Evolutionary conservation across 2,888 invertebrate genomes (phyloP).

Genomic region (Meteorus cinctellus): DNA sequence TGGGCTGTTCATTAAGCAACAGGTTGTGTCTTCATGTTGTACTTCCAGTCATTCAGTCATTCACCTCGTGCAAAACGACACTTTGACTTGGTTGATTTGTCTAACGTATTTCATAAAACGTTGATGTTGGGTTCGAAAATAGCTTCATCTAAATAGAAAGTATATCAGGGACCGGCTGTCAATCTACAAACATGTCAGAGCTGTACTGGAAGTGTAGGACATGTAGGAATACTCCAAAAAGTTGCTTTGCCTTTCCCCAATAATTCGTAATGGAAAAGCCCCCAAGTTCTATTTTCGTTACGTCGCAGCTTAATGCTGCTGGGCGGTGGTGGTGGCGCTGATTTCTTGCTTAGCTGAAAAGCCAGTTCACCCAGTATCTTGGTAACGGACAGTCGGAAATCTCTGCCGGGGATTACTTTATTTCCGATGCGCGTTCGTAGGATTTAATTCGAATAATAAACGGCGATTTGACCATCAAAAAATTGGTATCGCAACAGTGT

Average conservation of each 20-base stretch:
- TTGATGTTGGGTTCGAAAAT: background rate
- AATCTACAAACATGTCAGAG: background rate
- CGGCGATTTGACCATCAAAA: slow-evolving; percentile 5
- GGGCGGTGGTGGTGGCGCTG: slow-evolving; percentile 40
- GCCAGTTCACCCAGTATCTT: slow-evolving; percentile 67
- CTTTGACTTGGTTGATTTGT: background rate
- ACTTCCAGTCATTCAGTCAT: background rate
- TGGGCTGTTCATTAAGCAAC: background rate
- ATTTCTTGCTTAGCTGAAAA: slow-evolving; percentile 40
- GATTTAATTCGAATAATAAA: slow-evolving; percentile 24
- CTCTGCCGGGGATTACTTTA: slow-evolving; percentile 56
- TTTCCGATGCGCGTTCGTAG: slow-evolving; percentile 51
- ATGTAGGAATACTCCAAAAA: background rate
- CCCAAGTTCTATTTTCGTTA: slow-evolving; percentile 2
- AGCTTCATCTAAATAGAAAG: background rate
- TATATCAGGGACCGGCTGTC: background rate
- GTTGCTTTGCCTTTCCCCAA: background rate
- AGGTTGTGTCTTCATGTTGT: background rate
- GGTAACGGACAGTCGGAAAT: slow-evolving; percentile 64
- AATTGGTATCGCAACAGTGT: background rate
- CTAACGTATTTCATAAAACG: background rate
- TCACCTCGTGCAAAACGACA: background rate
- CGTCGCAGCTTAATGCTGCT: slow-evolving; percentile 2
- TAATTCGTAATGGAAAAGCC: background rate
- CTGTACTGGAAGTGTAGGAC: background rate